Evolutionary conservation across 2,888 invertebrate genomes (phyloP), one percentile per base, ranked within the genome.

Genomic region (Muschampia plurimacula): DNA sequence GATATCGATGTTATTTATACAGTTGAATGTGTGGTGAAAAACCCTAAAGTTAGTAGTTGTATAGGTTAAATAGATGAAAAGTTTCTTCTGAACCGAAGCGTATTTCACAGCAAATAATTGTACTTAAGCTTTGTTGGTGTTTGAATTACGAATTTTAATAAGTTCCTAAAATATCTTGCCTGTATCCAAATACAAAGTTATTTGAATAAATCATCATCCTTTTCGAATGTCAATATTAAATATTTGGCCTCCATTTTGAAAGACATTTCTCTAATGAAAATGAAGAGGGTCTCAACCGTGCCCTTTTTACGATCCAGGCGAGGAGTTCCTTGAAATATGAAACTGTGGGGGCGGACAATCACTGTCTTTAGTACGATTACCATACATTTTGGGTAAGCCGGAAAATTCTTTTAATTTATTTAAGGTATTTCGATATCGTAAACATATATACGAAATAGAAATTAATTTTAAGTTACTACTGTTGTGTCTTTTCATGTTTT

Each of bases 241-340:
- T 72, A 57, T 74, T 74, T 62, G 57, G 39, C 15, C 60, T 62
- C 55, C 41, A 55, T 72, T 67, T 67, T 68, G 72, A 62, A 62
- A 72, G 74, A 72, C 76, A 72, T 76, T 73, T 69, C 75, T 76
- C 75, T 75, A 84, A 84, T 86, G 80, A 82, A 82, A 85, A 84
- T 79, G 78, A 82, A 82, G 78, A 79, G 83, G 82, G 85, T 82
- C 82, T 82, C 78, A 82, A 83, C 82, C 82, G 82, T 83, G 80
- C 86, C 84, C 86, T 86, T 87, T 89, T 92, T 91, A 89, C 84
- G 87, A 87, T 80, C 84, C 75, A 76, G 80, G 82, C 81, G 82
- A 83, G 82, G 86, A 85, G 82, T 87, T 85, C 83, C 88, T 86
- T 89, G 90, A 90, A 92, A 92, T 86, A 86, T 85, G 86, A 91